Conservation (phyloP, 2,113 vertebrate species). For the Pollachius pollachius region DNA sequence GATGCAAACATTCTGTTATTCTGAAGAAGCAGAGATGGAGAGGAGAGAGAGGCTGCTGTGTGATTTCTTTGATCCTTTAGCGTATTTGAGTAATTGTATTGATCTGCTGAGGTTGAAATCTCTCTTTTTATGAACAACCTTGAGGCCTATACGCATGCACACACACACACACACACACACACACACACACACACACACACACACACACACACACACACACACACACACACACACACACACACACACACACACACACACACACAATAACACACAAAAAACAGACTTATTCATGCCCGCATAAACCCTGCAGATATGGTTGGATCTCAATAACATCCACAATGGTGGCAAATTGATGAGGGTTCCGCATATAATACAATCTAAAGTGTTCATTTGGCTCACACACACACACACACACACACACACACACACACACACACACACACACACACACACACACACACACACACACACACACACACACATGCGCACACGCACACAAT, state of each 20-base stretch:
- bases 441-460: neutral
- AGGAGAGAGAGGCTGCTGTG: too few species aligned
- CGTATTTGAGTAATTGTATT: slow-evolving; percentile 32
- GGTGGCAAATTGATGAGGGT: too few species aligned
- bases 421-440: slow-evolving; percentile 9
- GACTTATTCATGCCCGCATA: too few species aligned
- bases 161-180: neutral
- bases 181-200: neutral
- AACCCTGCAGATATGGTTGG: too few species aligned
- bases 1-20: too few species aligned
- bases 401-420: neutral
- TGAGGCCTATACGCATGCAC: slow-evolving; percentile 4
- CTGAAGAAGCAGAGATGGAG: too few species aligned
- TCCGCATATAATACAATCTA: too few species aligned
- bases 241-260: slow-evolving; percentile 10
- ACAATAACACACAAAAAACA: neutral
- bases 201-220: slow-evolving; percentile 1
- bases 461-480: slow-evolving; percentile 5
- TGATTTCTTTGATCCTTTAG: neutral
- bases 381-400: neutral
- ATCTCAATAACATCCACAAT: too few species aligned
- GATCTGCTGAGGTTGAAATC: slow-evolving; percentile 29
- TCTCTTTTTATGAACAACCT: slow-evolving; percentile 13
- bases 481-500: slow-evolving; percentile 6
- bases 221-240: neutral